Base-by-base conservation (phyloP, 2,797 vertebrate species). In the Arrhamphus sclerolepis region DNA sequence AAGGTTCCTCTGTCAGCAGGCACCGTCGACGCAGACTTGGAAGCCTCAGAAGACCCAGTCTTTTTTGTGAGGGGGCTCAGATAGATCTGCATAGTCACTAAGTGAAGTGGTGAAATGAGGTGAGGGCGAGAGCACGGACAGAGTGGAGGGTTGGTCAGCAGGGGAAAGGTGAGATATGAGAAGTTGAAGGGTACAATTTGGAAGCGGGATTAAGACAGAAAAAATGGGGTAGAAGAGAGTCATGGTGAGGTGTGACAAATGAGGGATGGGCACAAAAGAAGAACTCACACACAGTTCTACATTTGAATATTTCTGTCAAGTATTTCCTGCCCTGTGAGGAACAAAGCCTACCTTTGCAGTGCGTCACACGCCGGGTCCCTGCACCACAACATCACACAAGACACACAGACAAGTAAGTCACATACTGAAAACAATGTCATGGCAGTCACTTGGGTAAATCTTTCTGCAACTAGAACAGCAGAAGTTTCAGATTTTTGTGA, bases 261-360 rank as follows among this genome's bases (percentile, higher is more conserved):
- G 61, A 68, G 71, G 69, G 55, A 60, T 20, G 53, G 65, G 14
- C n/a, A 70, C 48, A 81, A 78, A 83, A 75, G 24, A 69, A 51
- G 18, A 76, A 21, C 74, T 83, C 76, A 73, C 73, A 57, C 56
- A 55, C 43, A 51, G 41, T 17, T 21, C 24, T 52, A 2, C 8
- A 44, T 16, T 13, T 40, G 11, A 11, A 26, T 6, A 2, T 34
- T 26, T 49, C 4, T 7, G 19, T 24, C 2, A 26, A 26, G 14
- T 0, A 7, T 34, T 53, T 29, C 14, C 43, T n/a, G n/a, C n/a
- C n/a, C 18, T 29, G 53, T 59, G 18, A 64, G 66, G 82, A 55
- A 49, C 72, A 81, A 93, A 80, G 90, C 94, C 92, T 97, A 99
- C 97, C 97, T 99, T 97, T 96, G 92, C 97, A 98, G 91, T 97